A percentile compares a stretch with the other conserved stretches of the same genome.
Conservation (phyloP, 2,888 invertebrate species). For the Schizotus pectinicornis region DNA sequence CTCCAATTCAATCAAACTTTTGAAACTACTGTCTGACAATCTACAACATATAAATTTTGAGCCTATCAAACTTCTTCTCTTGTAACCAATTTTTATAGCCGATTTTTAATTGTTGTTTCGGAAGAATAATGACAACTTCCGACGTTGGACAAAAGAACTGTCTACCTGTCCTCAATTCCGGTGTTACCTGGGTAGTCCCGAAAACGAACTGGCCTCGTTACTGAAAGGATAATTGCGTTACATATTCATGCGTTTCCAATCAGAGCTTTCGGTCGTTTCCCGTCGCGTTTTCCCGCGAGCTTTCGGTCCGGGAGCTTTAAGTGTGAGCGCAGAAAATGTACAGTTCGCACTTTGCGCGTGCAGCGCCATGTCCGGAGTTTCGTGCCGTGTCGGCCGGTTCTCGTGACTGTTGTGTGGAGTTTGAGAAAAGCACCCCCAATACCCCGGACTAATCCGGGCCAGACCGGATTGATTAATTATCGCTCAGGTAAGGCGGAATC, state of each 20-base stretch:
- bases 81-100: too few species aligned
- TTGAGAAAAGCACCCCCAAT: conserved; percentile 2
- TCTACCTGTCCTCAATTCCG: neutral
- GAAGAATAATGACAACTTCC: neutral
- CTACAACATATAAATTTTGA: too few species aligned
- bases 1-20: too few species aligned
- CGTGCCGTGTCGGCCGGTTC: conserved; percentile 13
- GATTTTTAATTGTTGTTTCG: neutral
- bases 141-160: neutral
- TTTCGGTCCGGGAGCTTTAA: conserved; percentile 37
- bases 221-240: conserved; percentile 43
- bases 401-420: conserved; percentile 19
- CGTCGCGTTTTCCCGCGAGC: conserved; percentile 28
- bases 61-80: too few species aligned
- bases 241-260: conserved; percentile 49
- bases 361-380: conserved; percentile 25
- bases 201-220: conserved; percentile 40
- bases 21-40: too few species aligned
- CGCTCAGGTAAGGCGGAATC: conserved; percentile 7
- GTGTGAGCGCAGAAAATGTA: conserved; percentile 39
- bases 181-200: neutral
- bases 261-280: conserved; percentile 32
- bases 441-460: neutral
- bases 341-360: conserved; percentile 39
- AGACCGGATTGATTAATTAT: neutral